Base-by-base conservation (phyloP, 2,113 vertebrate genomes). In the Sorex araneus region DNA sequence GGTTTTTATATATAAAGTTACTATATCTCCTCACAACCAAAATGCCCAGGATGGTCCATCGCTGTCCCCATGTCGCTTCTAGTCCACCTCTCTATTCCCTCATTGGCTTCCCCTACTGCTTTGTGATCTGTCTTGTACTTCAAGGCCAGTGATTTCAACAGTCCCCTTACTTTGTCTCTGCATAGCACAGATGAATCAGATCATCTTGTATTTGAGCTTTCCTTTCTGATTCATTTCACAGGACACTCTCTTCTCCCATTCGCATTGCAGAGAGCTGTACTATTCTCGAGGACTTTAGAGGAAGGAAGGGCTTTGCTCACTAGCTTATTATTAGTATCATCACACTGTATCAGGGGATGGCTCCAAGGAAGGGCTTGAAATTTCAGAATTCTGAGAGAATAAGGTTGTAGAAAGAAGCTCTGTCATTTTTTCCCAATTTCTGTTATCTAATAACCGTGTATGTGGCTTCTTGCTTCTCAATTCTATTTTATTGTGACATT, bases 361-460 rank as follows among this genome's bases (percentile, higher is more conserved):
- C 18, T 66, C 30, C 75, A 30, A 91, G n/a, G 50, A n/a, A 63
- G 34, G 32, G 43, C 43, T 43, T 60, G 25, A 43, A 43, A 54
- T 25, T 82, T 66, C 1, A 16, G 43, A 64, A 34, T 45, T 16
- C 7, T 74, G 4, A 36, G 23, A 70, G 36, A n/a, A 28, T 5
- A 30, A 10, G 25, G 1, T 70, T 81, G 74, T 78, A 63, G 63
- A 84, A 19, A 45, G 25, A 11, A 80, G 30, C 43, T 3, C 60
- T 84, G 73, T 23, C 70, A 8, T 50, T 50, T 13, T 84, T 95
- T 84, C 32, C 43, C 18, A 66, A 8, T 75, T 78, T 70, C 64
- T 84, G 64, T 70, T 81, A 74, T 16, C 30, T 77, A 66, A 32
- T 60, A 67, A 73, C 47, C 82, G 0, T 40, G 21, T 25, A 6